These are phyloP conservation scores for Helicoverpa zea DNA, from an alignment of 1,140 invertebrate genomes.

Conservation along the genomic window DNA sequence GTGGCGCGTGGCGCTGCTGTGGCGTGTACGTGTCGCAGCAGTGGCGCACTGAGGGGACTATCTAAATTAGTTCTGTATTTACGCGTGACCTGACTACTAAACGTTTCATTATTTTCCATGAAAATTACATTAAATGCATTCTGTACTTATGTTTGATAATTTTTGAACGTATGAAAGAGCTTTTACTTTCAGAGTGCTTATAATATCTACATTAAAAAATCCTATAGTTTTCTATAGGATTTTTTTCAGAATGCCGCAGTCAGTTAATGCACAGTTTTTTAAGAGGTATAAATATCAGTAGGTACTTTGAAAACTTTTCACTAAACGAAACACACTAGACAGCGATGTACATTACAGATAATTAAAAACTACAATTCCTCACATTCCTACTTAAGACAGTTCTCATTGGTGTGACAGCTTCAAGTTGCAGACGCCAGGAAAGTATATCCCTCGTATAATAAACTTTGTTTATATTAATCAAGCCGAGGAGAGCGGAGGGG, in stretches of 20 bases:
- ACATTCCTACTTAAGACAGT: neutral
- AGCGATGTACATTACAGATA: neutral
- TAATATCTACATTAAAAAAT: no score
- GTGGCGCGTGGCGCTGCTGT: neutral
- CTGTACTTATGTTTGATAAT: neutral
- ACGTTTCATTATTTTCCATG: neutral
- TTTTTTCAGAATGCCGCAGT: no score
- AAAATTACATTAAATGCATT: neutral
- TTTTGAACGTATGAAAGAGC: neutral
- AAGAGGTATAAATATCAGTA: no score
- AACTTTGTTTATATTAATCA: conserved; percentile 49
- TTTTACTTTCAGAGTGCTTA: no score
- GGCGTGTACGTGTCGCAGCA: neutral
- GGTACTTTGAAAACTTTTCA: no score
- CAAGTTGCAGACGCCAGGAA: neutral
- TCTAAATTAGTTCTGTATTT: neutral
- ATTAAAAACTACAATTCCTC: neutral
- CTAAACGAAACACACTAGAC: no score
- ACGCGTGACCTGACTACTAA: neutral
- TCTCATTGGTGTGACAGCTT: neutral
- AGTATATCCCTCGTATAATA: conserved; percentile 20
- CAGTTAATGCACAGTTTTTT: no score
- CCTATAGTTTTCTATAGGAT: no score
- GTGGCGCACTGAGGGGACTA: neutral
- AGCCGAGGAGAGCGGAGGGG: neutral